Base-by-base conservation (phyloP, 1,140 invertebrate genomes). In the Bradysia coprophila region DNA sequence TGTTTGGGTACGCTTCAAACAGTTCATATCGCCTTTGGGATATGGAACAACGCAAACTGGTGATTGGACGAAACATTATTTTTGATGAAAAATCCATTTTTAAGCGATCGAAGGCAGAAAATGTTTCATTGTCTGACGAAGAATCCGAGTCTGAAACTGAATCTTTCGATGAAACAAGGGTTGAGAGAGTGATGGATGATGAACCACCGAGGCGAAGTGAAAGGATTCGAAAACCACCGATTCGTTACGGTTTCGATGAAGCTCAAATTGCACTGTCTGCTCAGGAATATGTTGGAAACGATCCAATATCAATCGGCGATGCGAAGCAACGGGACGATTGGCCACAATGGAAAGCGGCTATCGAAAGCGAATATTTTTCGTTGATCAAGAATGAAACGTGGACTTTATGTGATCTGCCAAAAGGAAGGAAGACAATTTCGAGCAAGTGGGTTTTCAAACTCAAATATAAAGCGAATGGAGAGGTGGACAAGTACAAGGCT, bases 401-500 rank as follows among this genome's bases (percentile, higher is more conserved):
- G 50, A 46, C 20, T 2, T 31, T 51, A 21, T 34, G 19, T 43
- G 41, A 22, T 4, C 32, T 13, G 20, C 36, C 36, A 10, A 4
- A 38, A 38, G 21, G 13, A 20, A 11, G 19, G 4, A 38, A 38
- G 21, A 18, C 19, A 19, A 38, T 51, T 18, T 28, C 39, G 20
- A 43, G 21, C 20, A 52, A 48, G 43, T 52, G 52, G 51, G 45
- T 52, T 1, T 52, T 45, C 28, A 45, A 44, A 38, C 38, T 47
- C 13, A 53, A 53, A 39, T 16, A 36, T 9, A 43, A 48, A 18
- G 31, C 31, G 28, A 41, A 47, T 38, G 46, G 49, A 1, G 43
- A 38, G 10, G 41, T 47, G n/a, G 45, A 46, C 4, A 18, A 42
- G 28, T 54, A 54, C 42, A 67, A 63, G 40, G 62, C 61, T 3